phyloP scores from a whole-genome alignment of 2,113 vertebrate genomes.

The Sigmodon hispidus region DNA sequence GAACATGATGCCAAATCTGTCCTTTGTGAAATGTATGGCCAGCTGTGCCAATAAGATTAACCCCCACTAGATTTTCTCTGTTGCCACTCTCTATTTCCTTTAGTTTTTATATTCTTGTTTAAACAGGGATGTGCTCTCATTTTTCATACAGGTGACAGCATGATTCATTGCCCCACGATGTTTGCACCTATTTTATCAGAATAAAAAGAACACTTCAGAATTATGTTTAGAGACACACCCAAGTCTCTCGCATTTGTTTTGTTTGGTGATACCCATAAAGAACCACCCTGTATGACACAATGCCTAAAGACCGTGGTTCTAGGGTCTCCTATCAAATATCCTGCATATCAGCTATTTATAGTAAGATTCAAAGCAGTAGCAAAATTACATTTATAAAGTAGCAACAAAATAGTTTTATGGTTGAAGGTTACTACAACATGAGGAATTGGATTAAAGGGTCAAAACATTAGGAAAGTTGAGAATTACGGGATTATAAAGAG shows the following conservation, averaged over 20 bases:
- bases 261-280: not conserved
- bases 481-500: not conserved
- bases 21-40: not conserved
- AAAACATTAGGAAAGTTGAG: not conserved
- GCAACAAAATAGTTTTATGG: not conserved
- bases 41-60: not conserved
- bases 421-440: not conserved
- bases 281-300: not conserved
- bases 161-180: constrained; percentile 44
- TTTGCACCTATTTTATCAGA: constrained; percentile 44
- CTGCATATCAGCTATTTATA: not conserved
- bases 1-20: not conserved
- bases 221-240: constrained; percentile 11
- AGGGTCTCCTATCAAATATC: not conserved
- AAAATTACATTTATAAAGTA: not conserved
- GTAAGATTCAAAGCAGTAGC: not conserved
- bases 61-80: not conserved
- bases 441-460: not conserved
- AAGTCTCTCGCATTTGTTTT: constrained; percentile 4
- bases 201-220: constrained; percentile 15
- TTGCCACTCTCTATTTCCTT: not conserved
- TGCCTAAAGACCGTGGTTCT: not conserved
- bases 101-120: constrained; percentile 37
- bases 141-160: constrained; percentile 34
- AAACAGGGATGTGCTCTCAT: not conserved